These are phyloP conservation scores for Halichoerus grypus DNA, from an alignment of 2,113 vertebrate species.

Conservation along the genomic window DNA sequence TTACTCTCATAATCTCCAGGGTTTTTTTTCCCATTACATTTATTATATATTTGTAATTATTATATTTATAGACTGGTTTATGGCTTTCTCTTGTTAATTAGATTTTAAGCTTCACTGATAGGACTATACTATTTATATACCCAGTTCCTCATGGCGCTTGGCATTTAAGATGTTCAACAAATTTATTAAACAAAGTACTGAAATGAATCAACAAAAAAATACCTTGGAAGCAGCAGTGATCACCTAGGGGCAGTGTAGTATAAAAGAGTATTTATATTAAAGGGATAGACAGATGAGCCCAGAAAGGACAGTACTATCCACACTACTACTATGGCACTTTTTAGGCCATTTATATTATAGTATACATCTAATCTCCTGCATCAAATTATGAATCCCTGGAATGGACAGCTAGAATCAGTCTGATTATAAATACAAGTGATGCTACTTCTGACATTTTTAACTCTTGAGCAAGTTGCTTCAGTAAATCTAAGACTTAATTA, in stretches of 20 bases:
- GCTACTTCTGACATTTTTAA: background rate
- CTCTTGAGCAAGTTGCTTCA: slow-evolving; percentile 13
- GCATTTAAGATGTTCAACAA: slow-evolving; percentile 2
- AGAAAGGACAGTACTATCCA: background rate
- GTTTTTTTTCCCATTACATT: background rate
- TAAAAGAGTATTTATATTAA: slow-evolving; percentile 31
- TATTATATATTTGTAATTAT: slow-evolving; percentile 19
- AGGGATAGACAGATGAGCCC: background rate
- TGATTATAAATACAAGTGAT: background rate
- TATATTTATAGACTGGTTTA: background rate
- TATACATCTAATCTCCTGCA: background rate
- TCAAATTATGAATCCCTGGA: background rate
- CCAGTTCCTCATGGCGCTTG: background rate
- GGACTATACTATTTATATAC: background rate
- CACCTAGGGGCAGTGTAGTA: background rate
- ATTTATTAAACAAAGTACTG: background rate
- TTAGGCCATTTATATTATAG: background rate
- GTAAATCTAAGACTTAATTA: slow-evolving; percentile 37
- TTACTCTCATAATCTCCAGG: background rate
- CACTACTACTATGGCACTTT: background rate
- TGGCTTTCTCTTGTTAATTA: background rate
- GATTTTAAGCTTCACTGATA: background rate
- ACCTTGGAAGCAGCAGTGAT: background rate
- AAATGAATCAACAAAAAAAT: slow-evolving; percentile 3
- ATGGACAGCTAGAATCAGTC: background rate